These are phyloP conservation scores for Halisarca cf. caerulea DNA, from an alignment of 37 sponge, comb jelly and placozoan genomes.

Conservation along the genomic window DNA sequence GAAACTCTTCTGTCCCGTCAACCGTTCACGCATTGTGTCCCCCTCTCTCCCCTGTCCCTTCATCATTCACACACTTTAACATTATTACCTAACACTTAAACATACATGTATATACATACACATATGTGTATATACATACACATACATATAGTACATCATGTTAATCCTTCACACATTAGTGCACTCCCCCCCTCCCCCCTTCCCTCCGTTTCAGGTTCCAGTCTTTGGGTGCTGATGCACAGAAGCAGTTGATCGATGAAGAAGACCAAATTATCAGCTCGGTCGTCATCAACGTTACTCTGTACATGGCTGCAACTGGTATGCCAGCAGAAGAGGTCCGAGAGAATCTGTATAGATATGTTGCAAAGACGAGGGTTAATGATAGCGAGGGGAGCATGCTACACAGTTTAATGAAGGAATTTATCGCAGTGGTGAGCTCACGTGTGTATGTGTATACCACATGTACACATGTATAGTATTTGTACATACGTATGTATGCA, in stretches of 20 bases:
- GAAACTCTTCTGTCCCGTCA: too few species aligned
- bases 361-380: conserved; percentile 47
- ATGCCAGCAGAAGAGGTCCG: conserved; percentile 33
- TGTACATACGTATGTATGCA: too few species aligned
- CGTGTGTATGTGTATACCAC: too few species aligned
- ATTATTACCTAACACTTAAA: too few species aligned
- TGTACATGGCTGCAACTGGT: conserved; percentile 70
- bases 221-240: conserved; percentile 29
- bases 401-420: conserved; percentile 27
- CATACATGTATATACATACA: too few species aligned
- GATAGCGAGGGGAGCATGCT: conserved; percentile 52
- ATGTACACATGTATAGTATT: too few species aligned
- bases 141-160: too few species aligned
- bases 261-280: conserved; percentile 72
- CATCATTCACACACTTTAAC: too few species aligned
- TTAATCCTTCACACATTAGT: too few species aligned
- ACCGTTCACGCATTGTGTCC: too few species aligned
- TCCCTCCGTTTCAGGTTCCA: conserved; percentile 68
- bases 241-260: conserved; percentile 42
- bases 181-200: too few species aligned
- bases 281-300: conserved; percentile 63
- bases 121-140: not conserved
- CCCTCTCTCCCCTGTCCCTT: too few species aligned
- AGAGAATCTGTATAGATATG: conserved; percentile 38
- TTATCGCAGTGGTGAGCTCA: conserved; percentile 53